Percentiles rank a stretch among this genome's conserved stretches.
Evolutionary conservation across 1,140 invertebrate species (phyloP).

Genomic region (Dendroctonus ponderosae): DNA sequence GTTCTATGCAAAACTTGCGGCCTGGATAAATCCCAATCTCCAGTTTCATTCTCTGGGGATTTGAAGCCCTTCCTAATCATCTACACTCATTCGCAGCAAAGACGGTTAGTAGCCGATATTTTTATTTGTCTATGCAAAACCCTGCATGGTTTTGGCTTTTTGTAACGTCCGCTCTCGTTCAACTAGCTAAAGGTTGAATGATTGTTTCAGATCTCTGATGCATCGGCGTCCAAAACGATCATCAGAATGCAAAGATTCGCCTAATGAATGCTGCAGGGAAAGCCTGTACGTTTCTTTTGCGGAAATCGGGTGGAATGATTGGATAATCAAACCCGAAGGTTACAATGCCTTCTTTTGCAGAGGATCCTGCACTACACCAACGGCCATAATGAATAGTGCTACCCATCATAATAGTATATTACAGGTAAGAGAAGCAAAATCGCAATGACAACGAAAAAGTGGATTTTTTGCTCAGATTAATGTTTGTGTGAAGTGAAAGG

Average conservation of each 20-base stretch:
- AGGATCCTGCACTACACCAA: constrained; percentile 70
- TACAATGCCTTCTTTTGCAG: constrained; percentile 85
- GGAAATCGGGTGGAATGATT: constrained; percentile 84
- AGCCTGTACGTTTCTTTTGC: constrained; percentile 77
- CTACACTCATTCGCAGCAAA: constrained; percentile 61
- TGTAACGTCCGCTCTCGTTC: too few species aligned
- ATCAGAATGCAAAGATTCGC: constrained; percentile 66
- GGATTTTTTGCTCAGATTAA: too few species aligned
- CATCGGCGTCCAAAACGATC: constrained; percentile 62
- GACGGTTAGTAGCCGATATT: constrained; percentile 28
- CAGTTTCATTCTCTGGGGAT: constrained; percentile 62
- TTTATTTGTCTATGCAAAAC: not conserved
- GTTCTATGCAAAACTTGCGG: constrained; percentile 75
- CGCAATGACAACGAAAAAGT: too few species aligned
- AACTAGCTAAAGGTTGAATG: too few species aligned
- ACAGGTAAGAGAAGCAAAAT: too few species aligned
- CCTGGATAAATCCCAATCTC: constrained; percentile 59
- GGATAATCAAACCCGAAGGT: constrained; percentile 77
- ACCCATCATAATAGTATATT: constrained; percentile 70
- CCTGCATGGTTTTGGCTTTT: too few species aligned
- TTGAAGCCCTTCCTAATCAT: constrained; percentile 72
- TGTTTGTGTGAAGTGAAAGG: too few species aligned
- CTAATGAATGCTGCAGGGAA: constrained; percentile 79
- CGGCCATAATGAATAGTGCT: constrained; percentile 63
- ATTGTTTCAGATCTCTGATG: constrained; percentile 40